Conservation (phyloP, 2,888 invertebrate species). For the Neocrepidodera transversa region DNA sequence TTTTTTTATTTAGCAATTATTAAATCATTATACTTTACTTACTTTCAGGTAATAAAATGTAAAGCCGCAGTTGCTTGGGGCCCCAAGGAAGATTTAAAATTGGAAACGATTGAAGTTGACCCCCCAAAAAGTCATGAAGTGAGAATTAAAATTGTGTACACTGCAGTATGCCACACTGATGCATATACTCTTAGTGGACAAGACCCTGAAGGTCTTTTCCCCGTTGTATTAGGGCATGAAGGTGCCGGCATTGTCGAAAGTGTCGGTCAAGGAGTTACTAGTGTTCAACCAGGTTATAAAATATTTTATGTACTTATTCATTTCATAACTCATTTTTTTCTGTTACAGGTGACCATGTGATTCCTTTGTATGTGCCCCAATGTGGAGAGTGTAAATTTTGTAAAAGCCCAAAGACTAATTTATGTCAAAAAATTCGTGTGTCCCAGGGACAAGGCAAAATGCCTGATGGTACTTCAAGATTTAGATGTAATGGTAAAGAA, state of each 20-base stretch:
- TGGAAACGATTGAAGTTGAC: slow-evolving; percentile 93
- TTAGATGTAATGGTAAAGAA: slow-evolving; percentile 80
- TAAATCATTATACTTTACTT: not conserved
- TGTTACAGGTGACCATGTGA: slow-evolving; percentile 87
- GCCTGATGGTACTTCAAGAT: slow-evolving; percentile 91
- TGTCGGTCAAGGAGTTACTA: slow-evolving; percentile 89
- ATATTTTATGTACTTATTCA: no score
- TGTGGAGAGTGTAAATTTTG: slow-evolving; percentile 98
- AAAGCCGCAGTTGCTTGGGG: slow-evolving; percentile 97
- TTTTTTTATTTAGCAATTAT: not conserved
- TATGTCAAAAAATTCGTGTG: slow-evolving; percentile 90
- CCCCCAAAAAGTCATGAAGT: slow-evolving; percentile 95
- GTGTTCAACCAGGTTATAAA: slow-evolving; percentile 75
- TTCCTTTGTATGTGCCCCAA: slow-evolving; percentile 96
- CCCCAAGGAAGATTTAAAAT: slow-evolving; percentile 83
- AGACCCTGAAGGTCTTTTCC: slow-evolving; percentile 92
- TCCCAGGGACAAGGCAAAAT: slow-evolving; percentile 89
- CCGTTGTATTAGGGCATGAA: slow-evolving; percentile 94
- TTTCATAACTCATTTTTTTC: no score
- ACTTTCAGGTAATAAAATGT: slow-evolving; percentile 74
- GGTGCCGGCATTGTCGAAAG: slow-evolving; percentile 97
- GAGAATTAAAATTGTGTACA: slow-evolving; percentile 78
- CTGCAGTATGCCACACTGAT: slow-evolving; percentile 92
- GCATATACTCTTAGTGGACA: slow-evolving; percentile 87
- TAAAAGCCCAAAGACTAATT: slow-evolving; percentile 92